Conservation (phyloP, 2,888 invertebrate genomes). For the Crocallis elinguaria region DNA sequence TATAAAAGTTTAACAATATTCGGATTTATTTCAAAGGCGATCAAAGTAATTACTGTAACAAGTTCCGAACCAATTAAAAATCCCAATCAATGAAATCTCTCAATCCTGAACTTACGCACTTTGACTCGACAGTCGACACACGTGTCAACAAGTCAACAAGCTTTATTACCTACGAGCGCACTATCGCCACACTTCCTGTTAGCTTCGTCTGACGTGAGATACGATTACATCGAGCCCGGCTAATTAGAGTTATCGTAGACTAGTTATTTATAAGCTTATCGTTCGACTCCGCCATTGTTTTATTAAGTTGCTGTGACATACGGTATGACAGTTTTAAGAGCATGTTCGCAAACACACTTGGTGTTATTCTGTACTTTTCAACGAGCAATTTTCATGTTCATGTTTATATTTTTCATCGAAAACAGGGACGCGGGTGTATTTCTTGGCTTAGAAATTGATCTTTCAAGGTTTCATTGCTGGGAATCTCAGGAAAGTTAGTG, state of each 20-base stretch:
- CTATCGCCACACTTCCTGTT: slow-evolving; percentile 63
- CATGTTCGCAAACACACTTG: neutral
- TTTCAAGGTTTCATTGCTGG: too few relatives aligned
- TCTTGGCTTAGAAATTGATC: too few relatives aligned
- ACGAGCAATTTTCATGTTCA: too few relatives aligned
- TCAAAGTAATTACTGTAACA: too few relatives aligned
- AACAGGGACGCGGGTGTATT: too few relatives aligned
- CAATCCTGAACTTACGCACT: slow-evolving; percentile 1
- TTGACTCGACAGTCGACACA: slow-evolving; percentile 34
- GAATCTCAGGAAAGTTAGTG: too few relatives aligned
- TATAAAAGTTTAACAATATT: too few relatives aligned
- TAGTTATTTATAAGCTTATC: slow-evolving; percentile 82
- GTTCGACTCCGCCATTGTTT: slow-evolving; percentile 66
- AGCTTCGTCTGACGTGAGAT: slow-evolving; percentile 56
- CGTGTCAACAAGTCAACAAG: slow-evolving; percentile 40
- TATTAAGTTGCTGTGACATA: slow-evolving; percentile 56
- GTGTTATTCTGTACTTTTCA: too few relatives aligned
- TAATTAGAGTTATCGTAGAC: slow-evolving; percentile 80
- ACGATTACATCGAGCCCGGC: slow-evolving; percentile 68
- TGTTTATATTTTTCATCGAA: too few relatives aligned
- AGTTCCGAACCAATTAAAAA: too few relatives aligned
- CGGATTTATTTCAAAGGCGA: too few relatives aligned
- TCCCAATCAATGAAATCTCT: neutral
- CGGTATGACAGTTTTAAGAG: slow-evolving; percentile 13
- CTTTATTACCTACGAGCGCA: slow-evolving; percentile 49